phyloP scores from a whole-genome alignment of 2,113 vertebrate genomes.

The Microtus richardsoni region DNA sequence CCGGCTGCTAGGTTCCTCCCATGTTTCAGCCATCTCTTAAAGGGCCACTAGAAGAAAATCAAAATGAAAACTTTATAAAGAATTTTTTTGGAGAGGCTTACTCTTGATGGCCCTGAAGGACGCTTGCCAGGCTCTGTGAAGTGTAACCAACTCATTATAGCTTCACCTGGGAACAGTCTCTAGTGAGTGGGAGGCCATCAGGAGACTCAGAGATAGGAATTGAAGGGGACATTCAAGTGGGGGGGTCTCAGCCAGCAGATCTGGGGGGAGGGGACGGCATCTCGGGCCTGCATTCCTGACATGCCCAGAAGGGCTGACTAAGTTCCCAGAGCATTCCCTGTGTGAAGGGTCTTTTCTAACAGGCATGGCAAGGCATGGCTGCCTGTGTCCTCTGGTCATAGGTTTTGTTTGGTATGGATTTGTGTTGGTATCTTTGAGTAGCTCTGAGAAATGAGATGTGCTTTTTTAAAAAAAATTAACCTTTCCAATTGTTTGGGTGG shows the following conservation, averaged over 20 bases:
- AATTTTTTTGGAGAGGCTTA: background rate
- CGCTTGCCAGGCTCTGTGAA: background rate
- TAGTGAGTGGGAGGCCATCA: background rate
- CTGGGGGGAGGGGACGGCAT: background rate
- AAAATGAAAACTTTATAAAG: background rate
- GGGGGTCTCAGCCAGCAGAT: background rate
- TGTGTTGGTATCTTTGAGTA: background rate
- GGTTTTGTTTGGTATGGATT: background rate
- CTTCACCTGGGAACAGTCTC: background rate
- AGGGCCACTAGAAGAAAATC: background rate
- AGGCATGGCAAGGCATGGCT: background rate
- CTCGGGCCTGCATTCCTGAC: background rate
- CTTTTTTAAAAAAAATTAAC: background rate
- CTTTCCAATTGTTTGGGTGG: background rate
- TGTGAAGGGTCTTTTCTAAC: background rate
- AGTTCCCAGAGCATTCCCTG: background rate
- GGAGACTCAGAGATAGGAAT: background rate
- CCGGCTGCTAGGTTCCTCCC: no score
- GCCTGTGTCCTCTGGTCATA: background rate
- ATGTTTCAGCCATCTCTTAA: fast-evolving
- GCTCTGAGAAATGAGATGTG: background rate
- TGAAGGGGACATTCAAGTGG: background rate
- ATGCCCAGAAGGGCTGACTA: background rate
- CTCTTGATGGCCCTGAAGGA: background rate
- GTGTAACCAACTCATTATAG: fast-evolving